These are phyloP conservation scores for Aphaenogaster rudis DNA, from an alignment of 1,140 invertebrate species.

Conservation along the genomic window DNA sequence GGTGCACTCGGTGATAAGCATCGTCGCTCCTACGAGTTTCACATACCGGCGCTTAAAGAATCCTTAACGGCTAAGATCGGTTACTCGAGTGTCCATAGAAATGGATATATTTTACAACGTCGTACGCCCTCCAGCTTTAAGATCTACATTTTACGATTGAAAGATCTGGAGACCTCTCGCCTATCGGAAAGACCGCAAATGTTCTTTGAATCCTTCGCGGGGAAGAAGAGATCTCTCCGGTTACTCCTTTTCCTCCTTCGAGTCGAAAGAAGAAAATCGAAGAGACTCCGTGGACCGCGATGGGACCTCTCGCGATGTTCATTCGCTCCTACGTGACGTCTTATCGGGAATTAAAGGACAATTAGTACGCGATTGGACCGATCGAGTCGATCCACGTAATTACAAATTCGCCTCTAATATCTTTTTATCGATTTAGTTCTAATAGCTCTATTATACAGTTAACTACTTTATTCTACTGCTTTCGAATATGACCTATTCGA, in stretches of 20 bases:
- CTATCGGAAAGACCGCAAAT: conserved; percentile 50
- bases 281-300: conserved; percentile 26
- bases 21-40: neutral
- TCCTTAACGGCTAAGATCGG: conserved; percentile 44
- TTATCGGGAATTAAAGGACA: neutral
- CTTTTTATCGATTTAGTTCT: conserved; percentile 27
- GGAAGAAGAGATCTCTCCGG: neutral
- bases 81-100: conserved; percentile 30
- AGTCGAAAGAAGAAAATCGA: conserved; percentile 31
- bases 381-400: neutral
- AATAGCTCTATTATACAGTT: conserved; percentile 5
- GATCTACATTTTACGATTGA: conserved; percentile 38
- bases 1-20: neutral
- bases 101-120: conserved; percentile 44
- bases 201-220: neutral
- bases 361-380: neutral
- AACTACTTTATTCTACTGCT: neutral
- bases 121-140: conserved; percentile 19
- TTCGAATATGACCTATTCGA: conserved; percentile 12
- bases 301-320: conserved; percentile 8
- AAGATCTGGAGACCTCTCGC: conserved; percentile 44
- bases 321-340: neutral
- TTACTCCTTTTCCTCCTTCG: neutral
- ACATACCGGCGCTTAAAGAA: conserved; percentile 47
- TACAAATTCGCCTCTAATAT: conserved; percentile 1